Conservation (phyloP, 2,113 vertebrate genomes). For the Stomatorhinus ivindoensis region DNA sequence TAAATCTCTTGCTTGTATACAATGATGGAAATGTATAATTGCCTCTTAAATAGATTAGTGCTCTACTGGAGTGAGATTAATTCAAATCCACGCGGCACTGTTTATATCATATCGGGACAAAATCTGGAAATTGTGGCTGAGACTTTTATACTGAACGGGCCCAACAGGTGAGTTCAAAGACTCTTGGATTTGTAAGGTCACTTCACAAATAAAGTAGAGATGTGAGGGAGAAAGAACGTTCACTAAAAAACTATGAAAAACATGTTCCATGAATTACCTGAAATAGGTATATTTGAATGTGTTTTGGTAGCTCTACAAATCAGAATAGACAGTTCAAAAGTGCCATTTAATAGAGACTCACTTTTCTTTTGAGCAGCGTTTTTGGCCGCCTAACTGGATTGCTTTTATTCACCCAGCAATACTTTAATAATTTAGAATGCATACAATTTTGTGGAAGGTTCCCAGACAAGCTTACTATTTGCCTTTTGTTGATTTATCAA, state of each 20-base stretch:
- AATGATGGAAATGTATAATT: constrained; percentile 37
- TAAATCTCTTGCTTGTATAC: constrained; percentile 29
- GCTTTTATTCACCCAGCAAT: not conserved
- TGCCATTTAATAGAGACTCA: not conserved
- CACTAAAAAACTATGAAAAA: not conserved
- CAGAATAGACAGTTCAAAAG: not conserved
- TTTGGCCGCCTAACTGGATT: not conserved
- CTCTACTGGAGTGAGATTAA: constrained; percentile 39
- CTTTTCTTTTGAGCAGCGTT: not conserved
- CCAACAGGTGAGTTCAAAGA: constrained; percentile 21
- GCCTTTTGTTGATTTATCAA: constrained; percentile 12
- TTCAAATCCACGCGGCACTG: constrained; percentile 34
- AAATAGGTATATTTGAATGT: not conserved
- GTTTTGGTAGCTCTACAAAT: not conserved
- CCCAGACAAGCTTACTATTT: not conserved
- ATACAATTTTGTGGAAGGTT: not conserved
- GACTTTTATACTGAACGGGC: constrained; percentile 28
- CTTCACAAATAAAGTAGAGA: not conserved
- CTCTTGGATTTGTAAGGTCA: constrained; percentile 23
- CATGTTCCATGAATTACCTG: not conserved
- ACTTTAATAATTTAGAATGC: constrained; percentile 5
- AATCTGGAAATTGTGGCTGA: constrained; percentile 32
- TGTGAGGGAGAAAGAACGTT: not conserved
- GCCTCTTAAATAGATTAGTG: constrained; percentile 45
- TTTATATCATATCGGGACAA: constrained; percentile 38